phyloP scores from a whole-genome alignment of 2,113 vertebrate genomes.

The Antennarius striatus region DNA sequence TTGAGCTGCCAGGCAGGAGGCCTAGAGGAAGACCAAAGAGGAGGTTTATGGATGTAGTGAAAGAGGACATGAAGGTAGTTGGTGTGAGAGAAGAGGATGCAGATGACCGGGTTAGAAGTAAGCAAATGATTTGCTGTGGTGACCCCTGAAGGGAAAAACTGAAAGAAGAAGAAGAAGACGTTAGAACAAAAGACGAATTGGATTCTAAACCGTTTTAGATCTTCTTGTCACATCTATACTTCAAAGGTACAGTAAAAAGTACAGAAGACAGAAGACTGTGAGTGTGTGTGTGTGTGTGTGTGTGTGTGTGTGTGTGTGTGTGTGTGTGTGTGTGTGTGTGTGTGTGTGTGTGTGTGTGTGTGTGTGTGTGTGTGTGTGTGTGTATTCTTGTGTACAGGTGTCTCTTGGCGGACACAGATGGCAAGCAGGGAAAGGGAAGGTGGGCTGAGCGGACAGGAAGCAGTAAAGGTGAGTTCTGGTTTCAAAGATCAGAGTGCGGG shows the following conservation, averaged over 20 bases:
- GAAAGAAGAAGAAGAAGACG: no score
- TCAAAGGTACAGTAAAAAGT: conserved; percentile 44
- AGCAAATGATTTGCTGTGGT: no score
- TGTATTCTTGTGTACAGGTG: neutral
- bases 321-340: no score
- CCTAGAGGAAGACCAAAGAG: no score
- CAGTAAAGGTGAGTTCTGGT: conserved; percentile 72
- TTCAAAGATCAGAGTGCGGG: conserved; percentile 68
- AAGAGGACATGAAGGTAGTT: no score
- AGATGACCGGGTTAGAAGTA: no score
- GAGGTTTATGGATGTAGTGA: no score
- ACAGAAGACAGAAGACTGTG: conserved; percentile 37
- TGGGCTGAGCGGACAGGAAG: conserved; percentile 68
- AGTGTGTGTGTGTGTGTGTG: neutral
- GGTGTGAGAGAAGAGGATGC: no score
- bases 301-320: no score
- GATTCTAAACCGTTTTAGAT: conserved; percentile 4
- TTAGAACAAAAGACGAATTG: no score
- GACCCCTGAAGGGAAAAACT: no score
- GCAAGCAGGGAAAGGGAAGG: conserved; percentile 61
- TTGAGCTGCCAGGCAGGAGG: no score
- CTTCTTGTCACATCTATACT: conserved; percentile 30
- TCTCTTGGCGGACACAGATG: conserved; percentile 68
- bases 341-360: neutral
- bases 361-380: conserved; percentile 24